phyloP scores from a whole-genome alignment of 2,113 vertebrate genomes.

The Hippopotamus amphibius region DNA sequence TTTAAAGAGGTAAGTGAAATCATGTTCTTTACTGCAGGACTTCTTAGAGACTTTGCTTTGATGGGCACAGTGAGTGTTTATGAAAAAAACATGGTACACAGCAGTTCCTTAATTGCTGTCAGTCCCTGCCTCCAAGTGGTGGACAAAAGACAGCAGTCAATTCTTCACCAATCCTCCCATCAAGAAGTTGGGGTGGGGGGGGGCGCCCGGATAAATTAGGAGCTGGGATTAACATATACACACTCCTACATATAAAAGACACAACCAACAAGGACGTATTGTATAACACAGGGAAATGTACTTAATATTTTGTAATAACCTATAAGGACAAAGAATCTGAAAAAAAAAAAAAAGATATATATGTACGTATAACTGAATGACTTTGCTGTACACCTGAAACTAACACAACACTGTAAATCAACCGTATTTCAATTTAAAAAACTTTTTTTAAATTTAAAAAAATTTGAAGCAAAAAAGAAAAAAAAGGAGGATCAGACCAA shows the following conservation, averaged over 20 bases:
- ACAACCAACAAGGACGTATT: not conserved
- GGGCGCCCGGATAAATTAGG: not conserved
- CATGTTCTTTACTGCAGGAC: not conserved
- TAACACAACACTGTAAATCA: not conserved
- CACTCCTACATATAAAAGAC: not conserved
- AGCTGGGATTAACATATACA: not conserved
- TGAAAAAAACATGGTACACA: not conserved
- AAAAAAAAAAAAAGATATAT: not conserved
- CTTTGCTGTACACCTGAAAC: not conserved
- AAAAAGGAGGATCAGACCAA: not conserved
- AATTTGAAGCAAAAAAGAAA: not conserved
- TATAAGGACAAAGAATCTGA: not conserved
- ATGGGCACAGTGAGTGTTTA: not conserved
- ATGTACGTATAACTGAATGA: not conserved
- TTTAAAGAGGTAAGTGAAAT: not conserved
- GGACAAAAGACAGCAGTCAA: not conserved
- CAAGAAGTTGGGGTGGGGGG: not conserved
- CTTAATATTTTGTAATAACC: not conserved
- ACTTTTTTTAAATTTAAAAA: not conserved
- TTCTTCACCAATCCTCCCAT: not conserved
- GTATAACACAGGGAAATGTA: not conserved
- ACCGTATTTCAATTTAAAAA: not conserved
- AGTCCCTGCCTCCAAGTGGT: not conserved
- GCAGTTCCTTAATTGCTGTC: rapidly evolving
- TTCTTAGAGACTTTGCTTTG: not conserved